Evolutionary conservation across 2,888 invertebrate genomes (phyloP).

Genomic region (Petrolisthes cinctipes): DNA sequence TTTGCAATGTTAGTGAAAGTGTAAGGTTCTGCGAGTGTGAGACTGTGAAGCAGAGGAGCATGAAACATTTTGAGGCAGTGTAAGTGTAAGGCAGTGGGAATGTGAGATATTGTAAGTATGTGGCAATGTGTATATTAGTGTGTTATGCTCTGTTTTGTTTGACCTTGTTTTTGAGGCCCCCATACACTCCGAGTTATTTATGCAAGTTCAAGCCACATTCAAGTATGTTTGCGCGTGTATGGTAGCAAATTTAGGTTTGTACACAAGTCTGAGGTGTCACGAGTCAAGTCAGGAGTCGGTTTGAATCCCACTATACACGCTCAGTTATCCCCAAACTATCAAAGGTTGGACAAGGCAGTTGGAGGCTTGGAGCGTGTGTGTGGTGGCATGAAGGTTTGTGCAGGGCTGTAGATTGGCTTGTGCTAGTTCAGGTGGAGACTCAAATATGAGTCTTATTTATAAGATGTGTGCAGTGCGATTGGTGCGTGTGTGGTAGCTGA

Average conservation of each 20-base stretch:
- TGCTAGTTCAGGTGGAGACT: background rate
- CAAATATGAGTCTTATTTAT: background rate
- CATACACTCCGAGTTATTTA: conserved; percentile 1
- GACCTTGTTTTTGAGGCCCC: background rate
- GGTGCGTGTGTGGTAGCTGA: background rate
- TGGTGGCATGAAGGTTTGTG: background rate
- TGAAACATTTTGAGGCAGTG: no score
- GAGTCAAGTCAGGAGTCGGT: background rate
- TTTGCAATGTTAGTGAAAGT: no score
- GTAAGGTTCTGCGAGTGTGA: no score
- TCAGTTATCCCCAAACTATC: background rate
- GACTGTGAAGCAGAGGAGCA: no score
- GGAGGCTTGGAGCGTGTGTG: background rate
- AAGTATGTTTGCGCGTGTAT: conserved; percentile 1
- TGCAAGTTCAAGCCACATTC: conserved; percentile 9
- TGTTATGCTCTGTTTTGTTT: background rate
- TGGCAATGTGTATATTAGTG: no score
- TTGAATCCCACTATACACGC: background rate
- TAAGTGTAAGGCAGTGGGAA: no score
- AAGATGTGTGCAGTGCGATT: background rate
- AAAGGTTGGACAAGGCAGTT: no score
- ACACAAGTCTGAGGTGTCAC: background rate
- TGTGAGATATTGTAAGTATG: no score
- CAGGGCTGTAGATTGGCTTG: background rate
- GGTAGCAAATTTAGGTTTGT: conserved; percentile 4